Conservation (phyloP, 2,113 vertebrate genomes). For the Heterocephalus glaber region DNA sequence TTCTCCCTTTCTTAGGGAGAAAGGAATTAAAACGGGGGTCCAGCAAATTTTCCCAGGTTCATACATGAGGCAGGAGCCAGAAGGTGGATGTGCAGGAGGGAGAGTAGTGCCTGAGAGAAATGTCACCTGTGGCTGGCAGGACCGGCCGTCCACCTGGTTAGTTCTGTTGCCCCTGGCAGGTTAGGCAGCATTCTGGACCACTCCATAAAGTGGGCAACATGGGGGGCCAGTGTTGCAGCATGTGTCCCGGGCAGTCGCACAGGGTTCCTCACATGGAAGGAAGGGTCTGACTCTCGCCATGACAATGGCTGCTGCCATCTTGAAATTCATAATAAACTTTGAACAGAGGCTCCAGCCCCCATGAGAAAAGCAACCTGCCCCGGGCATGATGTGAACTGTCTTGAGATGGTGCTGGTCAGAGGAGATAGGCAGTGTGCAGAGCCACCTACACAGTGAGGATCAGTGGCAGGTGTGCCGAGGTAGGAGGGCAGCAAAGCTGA, state of each 20-base stretch:
- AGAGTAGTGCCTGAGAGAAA: neutral
- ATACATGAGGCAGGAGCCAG: neutral
- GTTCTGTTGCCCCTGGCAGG: neutral
- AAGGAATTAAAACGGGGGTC: neutral
- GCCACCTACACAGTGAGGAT: fast-evolving
- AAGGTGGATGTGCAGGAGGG: neutral
- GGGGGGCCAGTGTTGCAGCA: neutral
- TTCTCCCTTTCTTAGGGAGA: neutral
- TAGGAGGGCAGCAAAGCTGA: too few relatives aligned
- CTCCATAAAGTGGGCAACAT: too few relatives aligned
- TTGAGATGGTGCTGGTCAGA: neutral
- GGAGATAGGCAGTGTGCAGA: neutral
- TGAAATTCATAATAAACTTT: neutral
- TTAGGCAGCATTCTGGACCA: neutral
- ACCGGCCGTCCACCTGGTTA: neutral
- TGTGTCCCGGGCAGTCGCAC: neutral
- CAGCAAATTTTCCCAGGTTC: neutral
- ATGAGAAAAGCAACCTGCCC: neutral
- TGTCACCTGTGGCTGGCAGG: neutral
- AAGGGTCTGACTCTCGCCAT: neutral
- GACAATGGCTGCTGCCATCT: neutral
- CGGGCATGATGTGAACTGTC: neutral
- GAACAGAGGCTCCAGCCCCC: neutral
- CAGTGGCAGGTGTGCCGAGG: fast-evolving
- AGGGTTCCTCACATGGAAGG: neutral